A percentile compares a stretch with the other conserved stretches of the same genome.
phyloP scores from a whole-genome alignment of 2,113 vertebrate species.

The Xenotilapia caudafasciata region DNA sequence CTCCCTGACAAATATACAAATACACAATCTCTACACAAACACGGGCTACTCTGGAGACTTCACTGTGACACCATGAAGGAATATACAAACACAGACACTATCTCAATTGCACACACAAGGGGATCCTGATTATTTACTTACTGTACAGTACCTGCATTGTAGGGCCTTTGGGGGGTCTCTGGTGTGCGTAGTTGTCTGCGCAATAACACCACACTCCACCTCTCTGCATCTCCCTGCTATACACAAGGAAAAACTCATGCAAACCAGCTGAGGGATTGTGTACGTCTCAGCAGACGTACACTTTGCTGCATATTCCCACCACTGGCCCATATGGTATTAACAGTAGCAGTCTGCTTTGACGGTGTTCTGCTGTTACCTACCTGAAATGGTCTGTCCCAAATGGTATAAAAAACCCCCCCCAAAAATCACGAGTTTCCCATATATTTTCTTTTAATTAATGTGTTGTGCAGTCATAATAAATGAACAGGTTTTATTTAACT shows the following conservation, averaged over 20 bases:
- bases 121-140: constrained; percentile 54
- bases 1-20: not conserved
- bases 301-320: not conserved
- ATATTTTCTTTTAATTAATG: not conserved
- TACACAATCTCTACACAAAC: not conserved
- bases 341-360: not conserved
- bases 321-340: not conserved
- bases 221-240: not conserved
- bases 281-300: constrained; percentile 10
- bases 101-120: constrained; percentile 5
- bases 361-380: not conserved
- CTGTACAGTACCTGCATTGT: constrained; percentile 26
- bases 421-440: not conserved
- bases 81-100: not conserved
- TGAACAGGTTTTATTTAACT: not conserved
- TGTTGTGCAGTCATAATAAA: not conserved
- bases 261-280: constrained; percentile 26
- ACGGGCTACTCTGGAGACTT: constrained; percentile 41
- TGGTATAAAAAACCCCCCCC: not conserved
- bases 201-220: constrained; percentile 12
- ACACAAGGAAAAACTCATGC: constrained; percentile 4
- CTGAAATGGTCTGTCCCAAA: not conserved
- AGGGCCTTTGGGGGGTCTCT: constrained; percentile 22
- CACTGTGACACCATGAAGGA: constrained; percentile 14
- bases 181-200: constrained; percentile 40